Conservation (phyloP, 2,113 vertebrate species). For the Sphyrna mokarran region DNA sequence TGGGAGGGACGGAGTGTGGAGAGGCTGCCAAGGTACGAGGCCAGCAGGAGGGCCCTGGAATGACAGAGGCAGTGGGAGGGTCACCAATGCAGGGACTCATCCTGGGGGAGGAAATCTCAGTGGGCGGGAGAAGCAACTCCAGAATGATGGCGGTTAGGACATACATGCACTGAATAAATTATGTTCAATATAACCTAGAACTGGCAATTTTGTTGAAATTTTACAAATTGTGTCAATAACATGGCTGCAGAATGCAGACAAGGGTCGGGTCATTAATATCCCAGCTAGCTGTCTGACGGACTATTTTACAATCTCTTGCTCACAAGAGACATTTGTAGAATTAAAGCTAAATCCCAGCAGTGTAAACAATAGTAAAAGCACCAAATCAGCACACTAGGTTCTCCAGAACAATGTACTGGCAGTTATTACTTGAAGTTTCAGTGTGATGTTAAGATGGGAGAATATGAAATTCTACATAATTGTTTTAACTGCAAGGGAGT, state of each 20-base stretch:
- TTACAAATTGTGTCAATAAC: not conserved
- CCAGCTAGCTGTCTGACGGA: not conserved
- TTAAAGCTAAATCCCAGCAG: not conserved
- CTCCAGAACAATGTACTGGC: not conserved
- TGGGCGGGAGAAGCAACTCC: no score
- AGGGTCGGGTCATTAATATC: not conserved
- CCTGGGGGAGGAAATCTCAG: no score
- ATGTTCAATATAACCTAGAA: not conserved
- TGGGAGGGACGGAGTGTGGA: no score
- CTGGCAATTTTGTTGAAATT: not conserved
- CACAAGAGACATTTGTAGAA: not conserved
- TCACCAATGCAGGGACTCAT: no score
- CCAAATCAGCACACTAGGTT: not conserved
- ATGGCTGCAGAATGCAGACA: not conserved
- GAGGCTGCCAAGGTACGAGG: no score
- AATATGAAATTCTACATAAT: not conserved
- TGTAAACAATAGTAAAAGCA: not conserved
- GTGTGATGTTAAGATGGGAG: not conserved
- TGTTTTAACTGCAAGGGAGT: not conserved
- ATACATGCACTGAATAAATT: not conserved
- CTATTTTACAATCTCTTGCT: not conserved
- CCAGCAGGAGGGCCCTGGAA: no score
- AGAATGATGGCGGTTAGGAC: no score
- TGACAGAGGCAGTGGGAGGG: no score
- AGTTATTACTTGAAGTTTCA: not conserved